Base-by-base conservation (phyloP, 1,140 invertebrate genomes). In the Gonioctena quinquepunctata region DNA sequence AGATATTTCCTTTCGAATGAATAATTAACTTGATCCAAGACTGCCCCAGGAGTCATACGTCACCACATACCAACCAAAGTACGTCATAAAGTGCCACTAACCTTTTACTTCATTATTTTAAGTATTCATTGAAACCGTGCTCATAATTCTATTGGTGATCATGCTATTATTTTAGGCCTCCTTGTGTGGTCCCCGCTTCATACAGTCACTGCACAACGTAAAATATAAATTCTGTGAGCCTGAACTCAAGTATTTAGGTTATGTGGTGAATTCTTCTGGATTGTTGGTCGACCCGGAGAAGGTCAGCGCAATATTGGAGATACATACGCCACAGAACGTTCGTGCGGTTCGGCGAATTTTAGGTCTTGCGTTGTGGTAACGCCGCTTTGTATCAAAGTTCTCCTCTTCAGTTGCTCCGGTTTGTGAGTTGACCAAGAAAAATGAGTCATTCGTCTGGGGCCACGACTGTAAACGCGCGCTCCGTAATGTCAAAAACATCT, bases 261-360 rank as follows among this genome's bases (percentile, higher is more conserved):
- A 60, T 2, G 25, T 60, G 13, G 22, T 60, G 11, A 13, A 60
- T 27, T 16, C 11, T 13, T 23, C 22, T 5, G 57, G 21, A 23
- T 27, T 27, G 7, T 22, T 28, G 2, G 48, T 60, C 5, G 66
- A 69, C 22, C 28, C 67, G 2, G 62, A 69, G 5, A 69, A 69
- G 23, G 68, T 72, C 6, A 56, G 21, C 11, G 72, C 69, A 3
- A 83, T 87, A 4, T 18, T 62, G 6, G 19, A 22, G 11, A 6
- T 33, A 7, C 28, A 13, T 6, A 18, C 13, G 11, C 25, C 60
- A 62, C 28, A 62, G 19, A 48, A 21, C 21, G 27, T 33, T 18
- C 16, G 26, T 6, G 28, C 28, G 18, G 27, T 62, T 7, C 57
- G 57, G 2, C 57, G 13, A 3, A 18, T 60, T 26, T 11, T 60